Evolutionary conservation across 1,140 invertebrate genomes (phyloP).

Genomic region (Hylaeus volcanicus): DNA sequence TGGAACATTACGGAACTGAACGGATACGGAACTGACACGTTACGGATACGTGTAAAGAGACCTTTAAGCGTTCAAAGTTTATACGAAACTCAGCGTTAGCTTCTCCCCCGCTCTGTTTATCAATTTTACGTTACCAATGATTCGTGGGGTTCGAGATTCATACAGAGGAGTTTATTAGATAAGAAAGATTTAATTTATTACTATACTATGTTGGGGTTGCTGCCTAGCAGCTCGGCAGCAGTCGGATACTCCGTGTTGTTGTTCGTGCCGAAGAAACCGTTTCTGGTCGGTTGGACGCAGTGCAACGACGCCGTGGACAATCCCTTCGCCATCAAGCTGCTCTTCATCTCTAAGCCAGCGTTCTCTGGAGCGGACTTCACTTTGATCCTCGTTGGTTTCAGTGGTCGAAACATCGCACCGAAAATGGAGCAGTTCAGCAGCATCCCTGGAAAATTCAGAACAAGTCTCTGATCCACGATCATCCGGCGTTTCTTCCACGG

Average conservation of each 20-base stretch:
- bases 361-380: slow-evolving; percentile 80
- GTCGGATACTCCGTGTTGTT: slow-evolving; percentile 89
- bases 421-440: slow-evolving; percentile 89
- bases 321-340: slow-evolving; percentile 67
- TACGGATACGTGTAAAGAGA: no score
- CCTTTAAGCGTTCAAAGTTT: no score
- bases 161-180: no score
- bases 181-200: slow-evolving; percentile 47
- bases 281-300: slow-evolving; percentile 65
- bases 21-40: no score
- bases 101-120: no score
- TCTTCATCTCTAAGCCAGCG: slow-evolving; percentile 67
- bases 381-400: slow-evolving; percentile 85
- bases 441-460: slow-evolving; percentile 81
- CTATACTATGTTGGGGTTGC: slow-evolving; percentile 82
- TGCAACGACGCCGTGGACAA: slow-evolving; percentile 74
- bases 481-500: not conserved
- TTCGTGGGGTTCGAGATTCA: no score
- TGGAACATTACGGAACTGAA: no score
- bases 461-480: not conserved
- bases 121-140: no score
- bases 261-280: slow-evolving; percentile 82
- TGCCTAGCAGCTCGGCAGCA: slow-evolving; percentile 85
- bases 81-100: no score
- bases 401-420: slow-evolving; percentile 89